A percentile compares a stretch with the other conserved stretches of the same genome.
These are phyloP conservation scores for Amblyopsis hoosieri DNA, from an alignment of 2,797 vertebrate species.

Conservation along the genomic window DNA sequence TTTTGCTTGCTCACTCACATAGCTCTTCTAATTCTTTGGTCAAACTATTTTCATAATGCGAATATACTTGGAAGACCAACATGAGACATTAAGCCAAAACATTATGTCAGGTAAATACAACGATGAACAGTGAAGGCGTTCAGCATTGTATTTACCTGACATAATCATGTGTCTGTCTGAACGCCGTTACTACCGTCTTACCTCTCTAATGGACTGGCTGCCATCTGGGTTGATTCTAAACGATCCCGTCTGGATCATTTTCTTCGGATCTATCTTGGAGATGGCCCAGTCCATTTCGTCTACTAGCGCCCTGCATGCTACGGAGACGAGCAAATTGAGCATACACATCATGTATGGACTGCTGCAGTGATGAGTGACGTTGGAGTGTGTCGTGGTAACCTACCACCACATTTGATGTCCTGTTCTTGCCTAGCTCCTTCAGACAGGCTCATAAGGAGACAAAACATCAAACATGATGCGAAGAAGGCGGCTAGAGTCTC, in stretches of 20 bases:
- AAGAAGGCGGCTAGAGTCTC: constrained; percentile 42
- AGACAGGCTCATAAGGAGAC: constrained; percentile 63
- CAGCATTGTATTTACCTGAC: too few relatives aligned
- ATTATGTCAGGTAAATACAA: neutral
- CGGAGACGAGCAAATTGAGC: neutral
- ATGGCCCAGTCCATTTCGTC: constrained; percentile 97
- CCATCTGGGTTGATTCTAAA: constrained; percentile 97
- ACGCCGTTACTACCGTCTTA: constrained; percentile 58
- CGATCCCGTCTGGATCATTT: constrained; percentile 93
- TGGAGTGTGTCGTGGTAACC: neutral
- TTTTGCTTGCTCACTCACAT: too few relatives aligned
- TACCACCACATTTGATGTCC: constrained; percentile 93
- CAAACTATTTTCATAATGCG: too few relatives aligned
- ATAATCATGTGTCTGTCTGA: constrained; percentile 1
- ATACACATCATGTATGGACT: neutral
- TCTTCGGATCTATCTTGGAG: constrained; percentile 89
- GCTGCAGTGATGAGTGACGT: neutral
- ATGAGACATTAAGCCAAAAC: neutral
- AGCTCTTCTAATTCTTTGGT: too few relatives aligned
- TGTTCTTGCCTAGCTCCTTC: constrained; percentile 84
- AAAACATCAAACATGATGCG: constrained; percentile 63
- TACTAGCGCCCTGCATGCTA: constrained; percentile 94
- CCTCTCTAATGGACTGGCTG: constrained; percentile 92
- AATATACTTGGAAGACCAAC: too few relatives aligned
- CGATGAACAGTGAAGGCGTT: too few relatives aligned